Base-by-base conservation (phyloP, 2,888 invertebrate genomes). In the Melangyna quadrimaculata region DNA sequence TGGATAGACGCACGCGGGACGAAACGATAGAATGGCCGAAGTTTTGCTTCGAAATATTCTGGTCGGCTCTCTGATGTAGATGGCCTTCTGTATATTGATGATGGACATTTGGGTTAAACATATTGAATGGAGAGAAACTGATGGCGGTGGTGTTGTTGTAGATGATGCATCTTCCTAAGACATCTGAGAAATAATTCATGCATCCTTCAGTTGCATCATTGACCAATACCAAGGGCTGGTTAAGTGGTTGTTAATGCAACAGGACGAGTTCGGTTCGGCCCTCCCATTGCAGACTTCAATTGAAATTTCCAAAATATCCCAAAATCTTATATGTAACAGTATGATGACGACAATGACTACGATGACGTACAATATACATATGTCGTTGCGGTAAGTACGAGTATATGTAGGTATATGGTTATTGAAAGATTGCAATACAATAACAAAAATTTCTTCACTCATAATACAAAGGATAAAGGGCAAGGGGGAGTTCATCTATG, bases 141-240 rank as follows among this genome's bases (percentile, higher is more conserved):
- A 32, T 22, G 51, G 51, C n/a, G 61, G 43, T 78, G 40, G 22
- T 27, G 27, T 22, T 45, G 43, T 43, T 22, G 19, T 32, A 19
- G 27, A 32, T 73, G 78, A 70, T 78, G 75, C 79, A 61, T 80
- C 67, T 67, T 51, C n/a, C 61, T 51, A 77, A 79, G 75, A 84
- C 69, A 77, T 79, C 55, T 24, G 55, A 78, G 67, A 84, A 84
- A 84, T 84, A 84, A 84, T 84, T 84, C 84, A 84, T 79, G 55
- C 67, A 77, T 84, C 84, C 73, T 79, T 84, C 80, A 75, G 71
- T 71, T 79, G 84, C 84, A 84, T 79, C 74, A 70, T 65, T 57
- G 67, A 70, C 73, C 74, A 40, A 53, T 57, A 61, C 61, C 45
- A 59, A 45, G 45, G 65, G 29, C 32, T 43, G 17, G 61, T 51